Conservation (phyloP, 2,113 vertebrate species). For the Hippocampus zosterae region DNA sequence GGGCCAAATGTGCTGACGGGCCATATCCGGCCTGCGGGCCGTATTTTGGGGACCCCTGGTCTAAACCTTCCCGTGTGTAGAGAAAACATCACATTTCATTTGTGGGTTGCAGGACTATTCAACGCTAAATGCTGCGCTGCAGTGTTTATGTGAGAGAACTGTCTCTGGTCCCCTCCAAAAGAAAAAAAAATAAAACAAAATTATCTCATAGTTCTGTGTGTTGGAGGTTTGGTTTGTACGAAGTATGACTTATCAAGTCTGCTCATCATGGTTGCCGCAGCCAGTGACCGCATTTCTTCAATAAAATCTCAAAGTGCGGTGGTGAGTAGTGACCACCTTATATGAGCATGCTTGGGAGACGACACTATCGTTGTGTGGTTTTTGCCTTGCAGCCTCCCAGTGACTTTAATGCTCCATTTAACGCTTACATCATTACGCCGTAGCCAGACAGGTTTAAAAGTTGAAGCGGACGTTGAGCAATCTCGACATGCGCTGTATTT, state of each 20-base stretch:
- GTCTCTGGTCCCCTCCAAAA: neutral
- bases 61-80: neutral
- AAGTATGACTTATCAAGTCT: conserved; percentile 14
- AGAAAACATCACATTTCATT: neutral
- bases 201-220: neutral
- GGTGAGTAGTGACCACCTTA: conserved; percentile 23
- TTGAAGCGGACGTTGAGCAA: conserved; percentile 69
- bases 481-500: conserved; percentile 59
- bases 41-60: too few species aligned
- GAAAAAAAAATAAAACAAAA: neutral
- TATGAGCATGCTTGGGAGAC: conserved; percentile 31
- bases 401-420: conserved; percentile 63
- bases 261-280: conserved; percentile 8
- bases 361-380: conserved; percentile 13
- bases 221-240: neutral
- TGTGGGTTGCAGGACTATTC: neutral
- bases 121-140: neutral
- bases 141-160: neutral
- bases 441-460: conserved; percentile 68
- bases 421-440: conserved; percentile 62
- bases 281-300: conserved; percentile 1
- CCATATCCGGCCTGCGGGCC: too few species aligned
- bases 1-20: too few species aligned
- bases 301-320: neutral
- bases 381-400: conserved; percentile 44